Evolutionary conservation across 2,113 vertebrate species (phyloP).

Genomic region (Euleptes europaea): DNA sequence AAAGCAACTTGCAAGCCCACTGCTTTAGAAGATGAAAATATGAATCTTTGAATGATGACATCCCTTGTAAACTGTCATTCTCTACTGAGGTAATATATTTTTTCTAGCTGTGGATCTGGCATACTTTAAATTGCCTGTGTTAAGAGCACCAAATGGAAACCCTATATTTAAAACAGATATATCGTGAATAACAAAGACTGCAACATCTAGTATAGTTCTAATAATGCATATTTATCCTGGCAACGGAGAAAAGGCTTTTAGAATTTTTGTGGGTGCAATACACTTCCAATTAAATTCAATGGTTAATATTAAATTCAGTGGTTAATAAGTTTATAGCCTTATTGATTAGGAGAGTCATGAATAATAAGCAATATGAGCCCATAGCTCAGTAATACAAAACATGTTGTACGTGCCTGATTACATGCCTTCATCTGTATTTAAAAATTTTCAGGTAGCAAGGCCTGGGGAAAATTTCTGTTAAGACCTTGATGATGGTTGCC

Average conservation of each 20-base stretch:
- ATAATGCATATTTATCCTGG: not conserved
- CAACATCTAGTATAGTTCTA: not conserved
- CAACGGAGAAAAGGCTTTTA: not conserved
- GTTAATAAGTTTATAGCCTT: fast-evolving
- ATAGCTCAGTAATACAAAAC: no score
- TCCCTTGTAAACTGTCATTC: not conserved
- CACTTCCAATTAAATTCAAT: not conserved
- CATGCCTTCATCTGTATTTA: not conserved
- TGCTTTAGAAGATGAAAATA: not conserved
- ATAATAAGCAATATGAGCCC: not conserved
- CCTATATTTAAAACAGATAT: slow-evolving; percentile 1
- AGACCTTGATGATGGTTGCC: not conserved
- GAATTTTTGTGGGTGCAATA: not conserved
- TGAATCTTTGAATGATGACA: not conserved
- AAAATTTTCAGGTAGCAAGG: not conserved
- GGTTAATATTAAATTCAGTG: not conserved
- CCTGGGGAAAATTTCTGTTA: not conserved
- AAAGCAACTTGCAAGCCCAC: not conserved
- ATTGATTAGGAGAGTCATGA: not conserved
- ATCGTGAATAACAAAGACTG: not conserved
- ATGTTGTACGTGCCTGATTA: not conserved
- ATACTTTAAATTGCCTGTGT: not conserved
- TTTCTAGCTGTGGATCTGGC: slow-evolving; percentile 16
- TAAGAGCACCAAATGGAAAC: not conserved
- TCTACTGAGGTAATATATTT: not conserved